Base-by-base conservation (phyloP, 2,113 vertebrate genomes). In the Takifugu bimaculatus region DNA sequence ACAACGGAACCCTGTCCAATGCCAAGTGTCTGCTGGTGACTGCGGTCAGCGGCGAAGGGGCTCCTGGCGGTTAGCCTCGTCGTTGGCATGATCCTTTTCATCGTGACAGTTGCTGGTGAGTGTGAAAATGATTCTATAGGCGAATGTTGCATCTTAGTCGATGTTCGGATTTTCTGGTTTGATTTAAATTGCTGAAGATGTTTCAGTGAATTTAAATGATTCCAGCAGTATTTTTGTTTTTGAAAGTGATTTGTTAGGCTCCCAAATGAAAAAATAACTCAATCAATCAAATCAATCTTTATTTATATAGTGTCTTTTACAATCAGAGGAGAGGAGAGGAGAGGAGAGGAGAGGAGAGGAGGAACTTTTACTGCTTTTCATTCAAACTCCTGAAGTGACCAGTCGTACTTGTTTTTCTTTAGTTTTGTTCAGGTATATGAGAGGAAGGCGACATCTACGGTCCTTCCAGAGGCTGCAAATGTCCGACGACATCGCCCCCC, bases 1-100 rank as follows among this genome's bases (percentile, higher is more conserved):
- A 98, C 87, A 99, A 99, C 0, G 96, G 97, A 74, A 93, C 89
- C 35, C 85, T 97, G 3, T 66, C 71, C 29, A 82, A 82, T 15
- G 47, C 89, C 14, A 92, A 90, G 58, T 96, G 93, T 68, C 53
- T 95, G 67, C 83, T 99, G 48, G 68, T 65, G 1, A 88, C 84
- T 51, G 92, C 95, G 85, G 84, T 80, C 88, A 94, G 93, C 85
- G 59, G 88, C 43, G 83, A 84, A 84, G 0, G 64, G 91, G 2
- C 81, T 91, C 0, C 78, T 92, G 72, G 82, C 91, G 4, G 65
- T 94, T 0, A 92, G 92, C 0, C 90, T 98, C 60, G 94, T 95
- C 52, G 79, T 93, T 0, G 93, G 94, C 0, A 90, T 80, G 1
- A 78, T 97, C 1, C 56, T 97, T 63, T 26, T 93, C 0, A 84